Evolutionary conservation across 1,140 invertebrate genomes (phyloP).

Genomic region (Dufourea novaeangliae): DNA sequence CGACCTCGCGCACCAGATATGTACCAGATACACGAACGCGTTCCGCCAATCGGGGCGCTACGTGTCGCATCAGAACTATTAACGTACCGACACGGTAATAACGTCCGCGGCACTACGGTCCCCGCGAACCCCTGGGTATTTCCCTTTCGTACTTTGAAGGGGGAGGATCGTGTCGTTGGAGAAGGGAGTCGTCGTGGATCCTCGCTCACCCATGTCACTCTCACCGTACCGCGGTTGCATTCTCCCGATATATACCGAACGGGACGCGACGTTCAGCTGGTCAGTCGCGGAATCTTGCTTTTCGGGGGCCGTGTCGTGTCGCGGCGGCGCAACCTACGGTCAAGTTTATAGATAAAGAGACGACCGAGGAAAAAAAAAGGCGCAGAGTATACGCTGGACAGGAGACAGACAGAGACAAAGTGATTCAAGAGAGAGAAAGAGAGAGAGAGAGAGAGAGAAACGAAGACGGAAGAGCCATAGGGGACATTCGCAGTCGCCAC

Average conservation of each 20-base stretch:
- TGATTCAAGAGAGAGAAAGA: conserved; percentile 1
- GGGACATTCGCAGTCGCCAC: conserved; percentile 55
- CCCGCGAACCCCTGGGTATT: conserved; percentile 20
- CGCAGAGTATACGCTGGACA: neutral
- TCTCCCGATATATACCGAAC: conserved; percentile 38
- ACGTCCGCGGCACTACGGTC: neutral
- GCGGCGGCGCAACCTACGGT: neutral
- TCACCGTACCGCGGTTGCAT: conserved; percentile 27
- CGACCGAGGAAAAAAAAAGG: neutral
- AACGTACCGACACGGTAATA: too few relatives aligned
- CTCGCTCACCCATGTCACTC: conserved; percentile 23
- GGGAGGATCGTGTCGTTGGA: conserved; percentile 24
- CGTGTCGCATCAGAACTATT: conserved; percentile 4
- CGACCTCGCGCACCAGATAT: conserved; percentile 12
- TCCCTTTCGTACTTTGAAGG: conserved; percentile 26
- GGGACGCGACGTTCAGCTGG: neutral
- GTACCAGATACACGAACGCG: neutral
- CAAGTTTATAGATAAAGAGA: conserved; percentile 13
- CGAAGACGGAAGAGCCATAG: conserved; percentile 22
- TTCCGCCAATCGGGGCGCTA: conserved; percentile 21
- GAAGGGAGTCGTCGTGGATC: conserved; percentile 7
- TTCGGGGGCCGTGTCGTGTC: neutral
- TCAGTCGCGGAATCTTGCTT: conserved; percentile 19
- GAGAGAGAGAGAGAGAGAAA: conserved; percentile 22
- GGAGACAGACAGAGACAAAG: neutral